phyloP scores from a whole-genome alignment of 2,113 vertebrate genomes.

The Cebus imitator region DNA sequence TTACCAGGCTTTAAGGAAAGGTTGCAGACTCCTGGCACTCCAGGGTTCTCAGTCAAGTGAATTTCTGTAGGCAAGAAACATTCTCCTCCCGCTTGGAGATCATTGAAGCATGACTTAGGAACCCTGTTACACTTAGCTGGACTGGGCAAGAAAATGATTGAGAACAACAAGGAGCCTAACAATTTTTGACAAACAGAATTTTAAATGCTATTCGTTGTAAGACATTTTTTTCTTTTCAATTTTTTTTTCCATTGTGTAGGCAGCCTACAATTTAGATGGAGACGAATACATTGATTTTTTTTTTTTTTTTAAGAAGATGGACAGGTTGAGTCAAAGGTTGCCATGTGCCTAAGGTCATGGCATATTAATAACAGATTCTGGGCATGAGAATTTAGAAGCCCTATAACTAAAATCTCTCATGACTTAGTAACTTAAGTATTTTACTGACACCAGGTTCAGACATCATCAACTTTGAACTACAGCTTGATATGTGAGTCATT shows the following conservation, averaged over 20 bases:
- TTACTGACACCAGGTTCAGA: background rate
- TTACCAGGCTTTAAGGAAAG: background rate
- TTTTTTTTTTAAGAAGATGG: background rate
- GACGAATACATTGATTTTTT: background rate
- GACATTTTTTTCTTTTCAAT: background rate
- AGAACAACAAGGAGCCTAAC: background rate
- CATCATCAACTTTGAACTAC: background rate
- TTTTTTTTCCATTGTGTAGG: background rate
- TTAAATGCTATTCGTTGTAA: background rate
- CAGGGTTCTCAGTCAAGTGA: background rate
- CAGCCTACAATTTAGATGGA: background rate
- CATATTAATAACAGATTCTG: constrained; percentile 23
- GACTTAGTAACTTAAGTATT: background rate
- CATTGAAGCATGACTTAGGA: background rate
- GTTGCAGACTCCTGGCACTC: background rate
- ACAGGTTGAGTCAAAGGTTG: background rate
- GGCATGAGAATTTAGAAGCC: background rate
- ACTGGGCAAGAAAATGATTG: background rate
- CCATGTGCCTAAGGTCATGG: background rate
- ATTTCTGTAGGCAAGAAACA: background rate
- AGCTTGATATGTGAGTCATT: background rate
- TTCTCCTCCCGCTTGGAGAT: background rate
- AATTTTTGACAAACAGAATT: background rate
- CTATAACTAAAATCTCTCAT: constrained; percentile 8
- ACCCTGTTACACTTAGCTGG: background rate